Base-by-base conservation (phyloP, 2,888 invertebrate genomes). In the Nomada fabriciana region DNA sequence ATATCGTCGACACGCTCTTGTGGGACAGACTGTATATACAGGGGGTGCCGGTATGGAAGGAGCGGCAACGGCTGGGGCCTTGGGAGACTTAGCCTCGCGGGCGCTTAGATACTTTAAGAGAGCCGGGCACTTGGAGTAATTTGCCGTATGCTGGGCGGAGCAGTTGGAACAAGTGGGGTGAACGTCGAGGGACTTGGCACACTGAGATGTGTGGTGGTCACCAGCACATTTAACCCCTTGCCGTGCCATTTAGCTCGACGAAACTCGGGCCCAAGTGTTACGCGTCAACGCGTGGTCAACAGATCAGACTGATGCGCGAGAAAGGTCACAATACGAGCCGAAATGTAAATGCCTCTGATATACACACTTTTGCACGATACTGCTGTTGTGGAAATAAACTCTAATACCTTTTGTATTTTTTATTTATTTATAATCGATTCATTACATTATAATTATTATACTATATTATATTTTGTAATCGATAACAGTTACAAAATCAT, bases 191-290 rank as follows among this genome's bases (percentile, higher is more conserved):
- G n/a, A n/a, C n/a, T n/a, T n/a, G n/a, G n/a, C n/a, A n/a, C n/a
- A n/a, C n/a, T n/a, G n/a, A n/a, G n/a, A n/a, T n/a, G n/a, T n/a
- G n/a, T n/a, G n/a, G n/a, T n/a, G n/a, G n/a, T n/a, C n/a, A n/a
- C n/a, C n/a, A n/a, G n/a, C n/a, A n/a, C n/a, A n/a, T n/a, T 29
- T 29, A 29, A 29, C 29, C n/a, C 18, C 52, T 52, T 52, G 13
- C 15, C 52, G 61, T 61, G 43, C 61, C 43, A 64, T 64, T 50
- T 50, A 50, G 23, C 50, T 64, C 64, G 47, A 50, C 64, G 64
- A 64, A 47, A 64, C 23, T 50, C 50, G 50, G 65, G 52, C n/a
- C 50, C 65, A 29, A 65, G 52, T n/a, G 64, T 23, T 64, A 50
- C 1, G 25, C 25, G 15, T 59, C 36, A 2, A 18, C 36, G 29